These are phyloP conservation scores for Norana najaformis DNA, from an alignment of 2,888 invertebrate genomes.

Conservation along the genomic window DNA sequence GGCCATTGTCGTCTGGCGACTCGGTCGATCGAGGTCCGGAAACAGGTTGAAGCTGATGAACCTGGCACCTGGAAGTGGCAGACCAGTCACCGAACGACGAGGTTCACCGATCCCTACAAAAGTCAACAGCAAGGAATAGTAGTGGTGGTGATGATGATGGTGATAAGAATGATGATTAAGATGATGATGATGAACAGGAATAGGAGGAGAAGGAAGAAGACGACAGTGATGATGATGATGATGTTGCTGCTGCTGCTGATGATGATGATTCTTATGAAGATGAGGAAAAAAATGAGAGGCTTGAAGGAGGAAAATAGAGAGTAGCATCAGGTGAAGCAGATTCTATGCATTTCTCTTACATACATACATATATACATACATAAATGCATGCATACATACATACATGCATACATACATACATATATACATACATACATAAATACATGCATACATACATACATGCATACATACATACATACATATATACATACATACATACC, in stretches of 20 bases:
- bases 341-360: too few relatives aligned
- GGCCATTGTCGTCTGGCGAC: conserved; percentile 36
- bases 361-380: too few relatives aligned
- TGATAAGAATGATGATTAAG: not conserved
- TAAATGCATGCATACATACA: too few relatives aligned
- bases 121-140: not conserved
- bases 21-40: conserved; percentile 34
- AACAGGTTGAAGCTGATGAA: conserved; percentile 43
- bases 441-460: too few relatives aligned
- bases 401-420: too few relatives aligned
- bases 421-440: too few relatives aligned
- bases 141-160: not conserved
- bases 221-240: not conserved
- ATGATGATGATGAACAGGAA: not conserved
- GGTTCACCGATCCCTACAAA: conserved; percentile 42
- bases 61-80: conserved; percentile 46
- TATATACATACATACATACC: too few relatives aligned
- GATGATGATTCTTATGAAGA: not conserved
- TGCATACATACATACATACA: too few relatives aligned
- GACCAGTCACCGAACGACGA: conserved; percentile 40
- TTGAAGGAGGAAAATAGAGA: too few relatives aligned
- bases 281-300: not conserved
- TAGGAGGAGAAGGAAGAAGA: not conserved
- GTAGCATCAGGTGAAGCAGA: too few relatives aligned
- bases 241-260: not conserved